These are phyloP conservation scores for Drosophila kanekoi DNA, from an alignment of 2,888 invertebrate species.

Conservation along the genomic window DNA sequence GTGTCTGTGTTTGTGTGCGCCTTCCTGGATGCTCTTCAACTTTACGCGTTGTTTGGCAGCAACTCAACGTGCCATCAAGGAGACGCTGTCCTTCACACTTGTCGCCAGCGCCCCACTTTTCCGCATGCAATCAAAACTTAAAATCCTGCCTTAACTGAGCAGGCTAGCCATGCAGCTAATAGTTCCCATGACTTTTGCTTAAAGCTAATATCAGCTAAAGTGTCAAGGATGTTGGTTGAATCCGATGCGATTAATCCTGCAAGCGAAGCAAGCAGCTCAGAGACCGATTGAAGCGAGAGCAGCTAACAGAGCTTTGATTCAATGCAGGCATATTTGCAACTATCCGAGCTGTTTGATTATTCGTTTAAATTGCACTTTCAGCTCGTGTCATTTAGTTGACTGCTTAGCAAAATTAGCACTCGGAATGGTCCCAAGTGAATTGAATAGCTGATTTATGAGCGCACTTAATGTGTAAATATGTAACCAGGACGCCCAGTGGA, in stretches of 20 bases:
- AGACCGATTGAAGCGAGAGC: too few relatives aligned
- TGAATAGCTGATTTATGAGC: constrained; percentile 82
- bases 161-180: not conserved
- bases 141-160: constrained; percentile 20
- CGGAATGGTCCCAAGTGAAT: constrained; percentile 73
- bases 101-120: constrained; percentile 8
- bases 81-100: constrained; percentile 51
- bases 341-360: not conserved
- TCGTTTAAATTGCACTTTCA: not conserved
- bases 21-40: constrained; percentile 50
- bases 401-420: constrained; percentile 65
- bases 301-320: too few relatives aligned
- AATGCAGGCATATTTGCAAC: too few relatives aligned
- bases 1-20: constrained; percentile 11
- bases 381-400: constrained; percentile 18
- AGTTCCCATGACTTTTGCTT: constrained; percentile 12
- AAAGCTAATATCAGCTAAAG: constrained; percentile 3
- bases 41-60: constrained; percentile 61
- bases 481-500: constrained; percentile 34
- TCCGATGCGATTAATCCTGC: not conserved
- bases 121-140: constrained; percentile 34
- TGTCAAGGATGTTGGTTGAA: not conserved
- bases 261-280: not conserved
- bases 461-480: constrained; percentile 78
- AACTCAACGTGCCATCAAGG: constrained; percentile 29